Evolutionary conservation across 2,113 vertebrate genomes (phyloP).

Genomic region (Cryptotis parvus): DNA sequence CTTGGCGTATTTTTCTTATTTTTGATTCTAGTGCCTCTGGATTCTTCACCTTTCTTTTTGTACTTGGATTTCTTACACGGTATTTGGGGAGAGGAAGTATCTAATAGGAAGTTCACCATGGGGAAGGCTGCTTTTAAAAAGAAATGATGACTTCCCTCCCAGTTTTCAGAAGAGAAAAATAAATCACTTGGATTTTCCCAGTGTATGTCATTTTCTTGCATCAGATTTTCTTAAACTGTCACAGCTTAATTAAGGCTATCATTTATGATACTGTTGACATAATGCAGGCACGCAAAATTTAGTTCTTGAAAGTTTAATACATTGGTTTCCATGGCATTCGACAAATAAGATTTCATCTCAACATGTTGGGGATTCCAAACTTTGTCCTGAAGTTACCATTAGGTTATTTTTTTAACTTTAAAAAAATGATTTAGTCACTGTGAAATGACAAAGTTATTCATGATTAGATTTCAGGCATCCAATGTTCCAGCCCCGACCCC

Average conservation of each 20-base stretch:
- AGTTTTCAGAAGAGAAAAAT: slow-evolving; percentile 35
- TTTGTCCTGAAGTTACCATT: slow-evolving; percentile 6
- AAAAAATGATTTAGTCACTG: too few relatives aligned
- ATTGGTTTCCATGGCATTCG: background rate
- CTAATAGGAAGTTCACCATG: background rate
- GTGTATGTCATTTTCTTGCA: background rate
- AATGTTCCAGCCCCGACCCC: too few relatives aligned
- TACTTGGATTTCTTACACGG: background rate
- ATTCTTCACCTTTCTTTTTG: background rate
- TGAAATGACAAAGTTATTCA: too few relatives aligned
- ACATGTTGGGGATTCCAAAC: slow-evolving; percentile 9
- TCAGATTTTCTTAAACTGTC: background rate
- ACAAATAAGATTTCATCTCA: background rate
- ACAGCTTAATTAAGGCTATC: slow-evolving; percentile 10
- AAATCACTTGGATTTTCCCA: background rate
- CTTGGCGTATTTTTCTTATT: background rate
- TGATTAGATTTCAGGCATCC: too few relatives aligned
- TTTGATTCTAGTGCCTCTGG: background rate
- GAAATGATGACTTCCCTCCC: background rate
- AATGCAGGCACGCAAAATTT: background rate
- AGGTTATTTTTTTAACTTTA: too few relatives aligned
- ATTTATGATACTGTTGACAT: background rate
- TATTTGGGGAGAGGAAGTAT: background rate
- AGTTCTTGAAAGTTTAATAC: slow-evolving; percentile 6
- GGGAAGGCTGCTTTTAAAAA: background rate